Evolutionary conservation across 2,113 vertebrate genomes (phyloP).

Genomic region (Brachypteracias leptosomus): DNA sequence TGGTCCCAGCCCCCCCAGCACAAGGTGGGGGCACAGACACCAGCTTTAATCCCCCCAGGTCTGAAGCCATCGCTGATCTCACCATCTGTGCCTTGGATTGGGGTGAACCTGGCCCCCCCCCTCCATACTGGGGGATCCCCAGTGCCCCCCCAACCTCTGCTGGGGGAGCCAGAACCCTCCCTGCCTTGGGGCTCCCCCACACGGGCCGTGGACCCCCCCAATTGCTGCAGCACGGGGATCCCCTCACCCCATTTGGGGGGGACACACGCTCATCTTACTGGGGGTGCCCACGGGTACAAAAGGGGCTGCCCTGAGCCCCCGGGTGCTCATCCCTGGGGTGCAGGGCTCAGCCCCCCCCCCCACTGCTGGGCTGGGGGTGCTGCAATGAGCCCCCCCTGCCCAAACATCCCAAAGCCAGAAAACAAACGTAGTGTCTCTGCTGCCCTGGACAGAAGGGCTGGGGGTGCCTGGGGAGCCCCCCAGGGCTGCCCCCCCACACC

Average conservation of each 20-base stretch:
- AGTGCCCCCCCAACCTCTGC: accelerated
- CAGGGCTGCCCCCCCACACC: not conserved
- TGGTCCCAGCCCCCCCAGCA: not conserved
- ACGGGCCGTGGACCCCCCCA: not conserved
- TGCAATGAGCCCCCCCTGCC: not conserved
- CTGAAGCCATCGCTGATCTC: constrained; percentile 64
- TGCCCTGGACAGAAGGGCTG: not conserved
- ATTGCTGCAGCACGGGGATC: not conserved
- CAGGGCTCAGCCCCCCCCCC: not conserved
- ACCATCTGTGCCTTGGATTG: constrained; percentile 73
- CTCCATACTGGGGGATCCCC: not conserved
- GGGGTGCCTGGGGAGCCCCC: not conserved
- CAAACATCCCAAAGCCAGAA: not conserved
- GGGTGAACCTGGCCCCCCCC: not conserved
- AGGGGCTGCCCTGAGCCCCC: not conserved
- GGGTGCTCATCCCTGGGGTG: not conserved
- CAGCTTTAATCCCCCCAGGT: not conserved
- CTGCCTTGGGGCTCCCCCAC: not conserved
- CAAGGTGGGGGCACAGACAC: not conserved
- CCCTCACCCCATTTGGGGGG: not conserved
- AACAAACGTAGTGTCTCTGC: not conserved
- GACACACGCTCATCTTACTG: not conserved
- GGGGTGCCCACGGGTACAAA: not conserved
- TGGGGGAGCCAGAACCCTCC: not conserved
- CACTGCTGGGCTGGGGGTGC: not conserved